Evolutionary conservation across 2,113 vertebrate species (phyloP).

Genomic region (Otis tarda): DNA sequence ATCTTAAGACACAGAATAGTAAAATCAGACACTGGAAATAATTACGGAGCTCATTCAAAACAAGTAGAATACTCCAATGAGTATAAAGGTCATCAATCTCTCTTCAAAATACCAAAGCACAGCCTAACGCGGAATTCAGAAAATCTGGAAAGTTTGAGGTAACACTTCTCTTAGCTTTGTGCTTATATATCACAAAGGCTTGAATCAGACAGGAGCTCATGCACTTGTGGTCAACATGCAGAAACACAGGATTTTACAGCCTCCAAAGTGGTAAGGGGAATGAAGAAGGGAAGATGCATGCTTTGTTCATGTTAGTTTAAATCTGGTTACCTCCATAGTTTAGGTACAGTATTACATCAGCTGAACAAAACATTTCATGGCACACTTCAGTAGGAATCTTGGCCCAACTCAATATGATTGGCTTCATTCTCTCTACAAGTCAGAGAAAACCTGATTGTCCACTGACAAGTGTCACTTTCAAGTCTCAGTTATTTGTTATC

Average conservation of each 20-base stretch:
- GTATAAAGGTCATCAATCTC: background rate
- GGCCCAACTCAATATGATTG: background rate
- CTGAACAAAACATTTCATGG: background rate
- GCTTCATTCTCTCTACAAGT: background rate
- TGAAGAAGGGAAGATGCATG: background rate
- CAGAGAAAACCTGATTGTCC: background rate
- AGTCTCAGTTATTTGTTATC: background rate
- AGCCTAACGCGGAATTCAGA: background rate
- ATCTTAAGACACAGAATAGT: background rate
- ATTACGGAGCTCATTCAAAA: background rate
- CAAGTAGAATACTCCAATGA: background rate
- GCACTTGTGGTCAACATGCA: background rate
- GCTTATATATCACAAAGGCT: background rate
- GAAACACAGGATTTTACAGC: background rate
- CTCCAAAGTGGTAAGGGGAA: background rate
- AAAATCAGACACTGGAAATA: constrained; percentile 12
- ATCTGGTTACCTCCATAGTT: background rate
- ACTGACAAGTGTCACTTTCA: background rate
- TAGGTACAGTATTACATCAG: background rate
- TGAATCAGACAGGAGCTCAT: background rate
- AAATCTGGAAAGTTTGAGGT: background rate
- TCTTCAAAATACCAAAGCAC: background rate
- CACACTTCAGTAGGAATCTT: background rate
- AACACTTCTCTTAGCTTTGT: background rate
- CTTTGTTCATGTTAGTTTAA: background rate